Evolutionary conservation across 2,888 invertebrate species (phyloP).

Genomic region (Dasypolia templi): DNA sequence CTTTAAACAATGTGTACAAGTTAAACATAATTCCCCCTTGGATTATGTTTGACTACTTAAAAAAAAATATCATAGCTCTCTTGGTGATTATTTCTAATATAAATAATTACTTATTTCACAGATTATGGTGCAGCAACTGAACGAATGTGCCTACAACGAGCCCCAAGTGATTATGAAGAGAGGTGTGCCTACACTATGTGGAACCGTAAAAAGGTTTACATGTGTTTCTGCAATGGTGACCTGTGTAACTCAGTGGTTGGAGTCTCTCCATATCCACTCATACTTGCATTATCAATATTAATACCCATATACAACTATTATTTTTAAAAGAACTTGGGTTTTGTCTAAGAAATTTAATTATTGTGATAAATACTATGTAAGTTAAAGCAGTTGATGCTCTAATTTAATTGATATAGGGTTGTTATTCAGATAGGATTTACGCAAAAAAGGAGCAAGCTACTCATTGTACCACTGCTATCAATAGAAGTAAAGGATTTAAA

Average conservation of each 20-base stretch:
- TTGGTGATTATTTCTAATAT: neutral
- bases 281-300: slow-evolving; percentile 70
- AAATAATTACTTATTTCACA: slow-evolving; percentile 75
- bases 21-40: no score
- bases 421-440: neutral
- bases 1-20: neutral
- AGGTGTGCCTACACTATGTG: slow-evolving; percentile 96
- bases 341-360: slow-evolving; percentile 14
- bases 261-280: slow-evolving; percentile 65
- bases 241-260: slow-evolving; percentile 92
- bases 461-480: neutral
- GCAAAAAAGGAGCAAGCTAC: neutral
- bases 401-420: neutral
- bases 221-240: slow-evolving; percentile 98
- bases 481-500: neutral
- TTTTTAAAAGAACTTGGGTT: slow-evolving; percentile 24
- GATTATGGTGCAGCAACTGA: slow-evolving; percentile 97
- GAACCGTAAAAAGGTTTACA: slow-evolving; percentile 95
- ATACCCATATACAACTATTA: slow-evolving; percentile 69
- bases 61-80: neutral
- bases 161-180: slow-evolving; percentile 97
- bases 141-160: slow-evolving; percentile 95
- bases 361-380: slow-evolving; percentile 50
- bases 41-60: neutral
- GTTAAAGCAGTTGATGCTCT: slow-evolving; percentile 6